Base-by-base conservation (phyloP, 2,113 vertebrate species). In the Periophthalmus modestus region DNA sequence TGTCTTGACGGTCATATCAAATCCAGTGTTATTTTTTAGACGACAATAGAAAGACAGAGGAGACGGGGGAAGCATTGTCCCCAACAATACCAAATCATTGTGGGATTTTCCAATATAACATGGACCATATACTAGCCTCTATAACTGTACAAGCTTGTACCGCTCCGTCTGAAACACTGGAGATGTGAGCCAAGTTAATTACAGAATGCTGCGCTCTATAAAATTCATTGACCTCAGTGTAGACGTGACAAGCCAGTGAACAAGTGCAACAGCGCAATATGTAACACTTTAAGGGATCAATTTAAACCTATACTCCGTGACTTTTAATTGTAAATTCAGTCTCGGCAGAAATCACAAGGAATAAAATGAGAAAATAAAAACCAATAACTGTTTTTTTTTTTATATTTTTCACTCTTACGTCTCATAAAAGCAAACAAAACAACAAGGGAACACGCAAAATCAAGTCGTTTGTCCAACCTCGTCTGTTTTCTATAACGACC, bases 181-280 rank as follows among this genome's bases (percentile, higher is more conserved):
- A 43, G 55, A 39, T 61, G 43, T 23, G 36, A 52, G 71, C 59
- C 62, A 61, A 71, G 18, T 65, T 77, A 72, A 79, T 82, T 75
- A 73, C 58, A 72, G 12, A 62, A 7, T 4, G 7, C 39, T 75
- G 54, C 54, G 62, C 18, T 58, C 50, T 63, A 47, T 47, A 74
- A 69, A n/a, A 69, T 15, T 24, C 16, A 39, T 14, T 72, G 67
- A 78, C 62, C 66, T 19, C 59, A 15, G 72, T 62, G 52, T 4
- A 14, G 36, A 74, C 57, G 18, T 19, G 57, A 66, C 4, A 67
- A 69, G 62, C 10, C 5, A n/a, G 7, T 58, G 47, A 62, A 62
- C 23, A 50, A 18, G 52, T 7, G 52, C 62, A 67, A 75, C 80
- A 74, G 72, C 24, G n/a, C 59, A 62, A 34, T 34, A 34, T 62